Evolutionary conservation across 1,140 invertebrate species (phyloP).

Genomic region (Acromyrmex echinatior): DNA sequence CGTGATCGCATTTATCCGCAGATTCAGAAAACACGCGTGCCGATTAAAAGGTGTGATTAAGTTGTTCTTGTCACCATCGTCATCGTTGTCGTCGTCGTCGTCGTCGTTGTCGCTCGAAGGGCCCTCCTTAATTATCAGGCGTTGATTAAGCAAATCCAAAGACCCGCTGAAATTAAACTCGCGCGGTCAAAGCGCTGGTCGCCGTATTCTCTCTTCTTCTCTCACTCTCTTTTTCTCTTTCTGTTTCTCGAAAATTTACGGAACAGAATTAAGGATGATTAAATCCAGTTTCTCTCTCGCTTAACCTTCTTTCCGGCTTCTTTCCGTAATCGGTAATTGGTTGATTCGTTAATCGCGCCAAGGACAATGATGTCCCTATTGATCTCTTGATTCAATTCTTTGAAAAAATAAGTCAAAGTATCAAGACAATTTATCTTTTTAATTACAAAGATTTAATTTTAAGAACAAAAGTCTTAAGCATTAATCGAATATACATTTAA

Average conservation of each 20-base stretch:
- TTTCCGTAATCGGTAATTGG: slow-evolving; percentile 60
- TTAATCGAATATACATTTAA: background rate
- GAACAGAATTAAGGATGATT: slow-evolving; percentile 51
- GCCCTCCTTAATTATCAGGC: slow-evolving; percentile 68
- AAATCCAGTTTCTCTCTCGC: slow-evolving; percentile 55
- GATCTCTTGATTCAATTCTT: slow-evolving; percentile 29
- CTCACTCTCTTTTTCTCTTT: slow-evolving; percentile 36
- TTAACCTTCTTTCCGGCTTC: slow-evolving; percentile 57
- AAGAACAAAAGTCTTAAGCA: background rate
- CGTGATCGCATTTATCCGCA: slow-evolving; percentile 6
- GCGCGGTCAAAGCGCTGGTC: slow-evolving; percentile 74
- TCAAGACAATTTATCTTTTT: background rate
- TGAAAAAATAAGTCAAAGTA: background rate
- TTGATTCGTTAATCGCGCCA: slow-evolving; percentile 52
- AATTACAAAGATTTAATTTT: slow-evolving; percentile 1
- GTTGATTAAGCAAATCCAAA: slow-evolving; percentile 79
- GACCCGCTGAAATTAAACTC: slow-evolving; percentile 65
- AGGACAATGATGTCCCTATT: slow-evolving; percentile 21
- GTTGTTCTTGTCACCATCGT: slow-evolving; percentile 39
- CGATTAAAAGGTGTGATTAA: slow-evolving; percentile 74
- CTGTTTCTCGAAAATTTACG: slow-evolving; percentile 42
- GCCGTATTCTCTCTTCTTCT: slow-evolving; percentile 59
- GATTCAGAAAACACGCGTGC: slow-evolving; percentile 51
- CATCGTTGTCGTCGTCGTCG: slow-evolving; percentile 27
- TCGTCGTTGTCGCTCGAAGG: slow-evolving; percentile 27